phyloP scores from a whole-genome alignment of 1,140 invertebrate genomes.

The Phthorimaea operculella region DNA sequence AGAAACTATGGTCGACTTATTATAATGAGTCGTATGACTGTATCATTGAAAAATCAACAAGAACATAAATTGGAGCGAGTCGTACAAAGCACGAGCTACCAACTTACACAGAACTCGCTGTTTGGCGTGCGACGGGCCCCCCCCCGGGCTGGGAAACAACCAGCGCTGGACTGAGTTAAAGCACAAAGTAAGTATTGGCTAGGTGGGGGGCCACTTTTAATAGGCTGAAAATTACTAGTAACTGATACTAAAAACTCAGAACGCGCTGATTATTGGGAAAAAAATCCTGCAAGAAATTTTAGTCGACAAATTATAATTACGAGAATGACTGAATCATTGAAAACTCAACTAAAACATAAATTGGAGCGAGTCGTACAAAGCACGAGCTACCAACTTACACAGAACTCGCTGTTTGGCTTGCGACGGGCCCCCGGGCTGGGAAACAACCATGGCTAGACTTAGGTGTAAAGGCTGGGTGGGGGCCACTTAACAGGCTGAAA shows the following conservation, averaged over 20 bases:
- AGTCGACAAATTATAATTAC: no score
- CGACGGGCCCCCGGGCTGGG: constrained; percentile 1
- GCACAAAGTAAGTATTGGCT: no score
- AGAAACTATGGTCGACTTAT: no score
- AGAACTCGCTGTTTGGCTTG: neutral
- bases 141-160: constrained; percentile 2
- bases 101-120: constrained; percentile 12
- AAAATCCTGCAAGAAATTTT: no score
- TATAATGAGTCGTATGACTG: no score
- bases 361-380: constrained; percentile 2
- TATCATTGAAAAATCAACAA: constrained; percentile 19
- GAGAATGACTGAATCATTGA: no score
- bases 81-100: constrained; percentile 7
- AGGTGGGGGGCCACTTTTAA: neutral
- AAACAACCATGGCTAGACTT: neutral
- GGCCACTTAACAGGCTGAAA: neutral
- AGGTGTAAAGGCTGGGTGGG: neutral
- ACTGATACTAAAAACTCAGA: no score
- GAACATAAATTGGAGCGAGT: constrained; percentile 18
- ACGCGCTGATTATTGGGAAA: no score
- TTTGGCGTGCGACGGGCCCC: no score
- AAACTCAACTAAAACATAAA: constrained; percentile 22
- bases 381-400: constrained; percentile 14
- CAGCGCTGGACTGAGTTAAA: neutral
- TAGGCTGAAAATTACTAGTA: no score